Evolutionary conservation across 2,888 invertebrate genomes (phyloP).

Genomic region (Tetragonisca angustula): DNA sequence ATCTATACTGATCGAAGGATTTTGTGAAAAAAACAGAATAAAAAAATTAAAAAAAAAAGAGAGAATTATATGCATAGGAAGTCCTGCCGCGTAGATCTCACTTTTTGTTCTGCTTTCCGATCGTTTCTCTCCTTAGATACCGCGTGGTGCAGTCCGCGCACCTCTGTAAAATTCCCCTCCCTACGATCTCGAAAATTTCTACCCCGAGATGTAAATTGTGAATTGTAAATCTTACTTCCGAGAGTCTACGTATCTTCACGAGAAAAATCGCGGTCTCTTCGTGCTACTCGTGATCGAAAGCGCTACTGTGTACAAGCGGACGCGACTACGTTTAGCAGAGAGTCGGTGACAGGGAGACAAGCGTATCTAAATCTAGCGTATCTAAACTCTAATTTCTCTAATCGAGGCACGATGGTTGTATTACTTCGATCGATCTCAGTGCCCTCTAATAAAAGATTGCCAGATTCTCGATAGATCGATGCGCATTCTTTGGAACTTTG

Average conservation of each 20-base stretch:
- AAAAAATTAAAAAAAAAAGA: not conserved
- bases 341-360: slow-evolving; percentile 57
- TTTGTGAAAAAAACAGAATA: not conserved
- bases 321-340: slow-evolving; percentile 59
- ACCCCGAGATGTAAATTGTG: not conserved
- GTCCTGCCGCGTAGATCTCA: not conserved
- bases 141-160: slow-evolving; percentile 1
- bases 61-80: not conserved
- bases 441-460: not conserved
- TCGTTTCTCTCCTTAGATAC: not conserved
- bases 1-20: not conserved
- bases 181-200: not conserved
- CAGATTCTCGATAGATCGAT: not conserved
- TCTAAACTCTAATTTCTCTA: slow-evolving; percentile 34
- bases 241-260: not conserved
- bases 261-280: slow-evolving; percentile 14
- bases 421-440: not conserved
- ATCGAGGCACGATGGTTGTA: not conserved
- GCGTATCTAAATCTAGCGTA: slow-evolving; percentile 62
- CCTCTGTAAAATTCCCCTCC: not conserved
- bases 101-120: not conserved
- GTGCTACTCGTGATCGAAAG: slow-evolving; percentile 61
- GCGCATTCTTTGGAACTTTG: not conserved
- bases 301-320: slow-evolving; percentile 54
- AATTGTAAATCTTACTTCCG: not conserved